Conservation (phyloP, 2,888 invertebrate species). For the Patella caerulea region DNA sequence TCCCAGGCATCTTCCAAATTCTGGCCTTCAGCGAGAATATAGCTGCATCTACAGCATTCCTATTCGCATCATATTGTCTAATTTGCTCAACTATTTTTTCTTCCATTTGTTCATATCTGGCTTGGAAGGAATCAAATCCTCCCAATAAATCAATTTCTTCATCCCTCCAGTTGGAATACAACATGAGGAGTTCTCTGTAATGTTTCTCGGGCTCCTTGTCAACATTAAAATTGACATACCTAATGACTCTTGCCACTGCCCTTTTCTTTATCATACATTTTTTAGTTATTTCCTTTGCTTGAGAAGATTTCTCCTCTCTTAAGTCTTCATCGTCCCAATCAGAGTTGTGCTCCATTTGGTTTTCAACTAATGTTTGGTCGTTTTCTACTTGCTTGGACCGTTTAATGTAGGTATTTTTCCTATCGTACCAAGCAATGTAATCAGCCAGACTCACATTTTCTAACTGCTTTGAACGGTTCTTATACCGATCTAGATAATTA, state of each 20-base stretch:
- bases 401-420: neutral
- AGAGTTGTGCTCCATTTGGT: no score
- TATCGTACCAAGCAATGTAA: slow-evolving; percentile 33
- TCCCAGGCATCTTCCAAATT: slow-evolving; percentile 32
- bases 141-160: slow-evolving; percentile 39
- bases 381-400: no score
- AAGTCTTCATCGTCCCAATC: no score
- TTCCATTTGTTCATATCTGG: slow-evolving; percentile 1
- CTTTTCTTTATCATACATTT: slow-evolving; percentile 15
- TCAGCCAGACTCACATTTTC: slow-evolving; percentile 34
- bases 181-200: slow-evolving; percentile 53
- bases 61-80: slow-evolving; percentile 30
- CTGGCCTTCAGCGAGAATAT: slow-evolving; percentile 24
- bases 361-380: no score
- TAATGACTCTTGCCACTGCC: slow-evolving; percentile 24
- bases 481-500: slow-evolving; percentile 38
- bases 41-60: slow-evolving; percentile 31
- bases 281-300: slow-evolving; percentile 22
- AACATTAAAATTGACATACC: slow-evolving; percentile 41
- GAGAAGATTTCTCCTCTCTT: slow-evolving; percentile 14
- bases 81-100: slow-evolving; percentile 22
- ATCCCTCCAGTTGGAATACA: slow-evolving; percentile 50
- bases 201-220: slow-evolving; percentile 47
- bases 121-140: neutral
- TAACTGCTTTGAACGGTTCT: slow-evolving; percentile 30